Evolutionary conservation across 2,113 vertebrate species (phyloP).

Genomic region (Thunnus thynnus): DNA sequence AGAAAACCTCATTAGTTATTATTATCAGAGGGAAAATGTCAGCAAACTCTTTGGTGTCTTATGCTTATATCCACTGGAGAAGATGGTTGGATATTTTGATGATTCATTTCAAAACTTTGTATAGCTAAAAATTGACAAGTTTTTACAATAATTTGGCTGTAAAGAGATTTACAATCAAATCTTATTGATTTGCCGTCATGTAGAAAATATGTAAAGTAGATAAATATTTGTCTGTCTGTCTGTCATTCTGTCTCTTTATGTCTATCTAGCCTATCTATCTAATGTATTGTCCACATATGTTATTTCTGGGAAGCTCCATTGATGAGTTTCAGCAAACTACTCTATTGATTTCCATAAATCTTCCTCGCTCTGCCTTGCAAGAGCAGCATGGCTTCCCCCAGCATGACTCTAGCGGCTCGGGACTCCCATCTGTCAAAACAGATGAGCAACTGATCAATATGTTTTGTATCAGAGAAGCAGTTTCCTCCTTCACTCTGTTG

Average conservation of each 20-base stretch:
- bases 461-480: conserved; percentile 59
- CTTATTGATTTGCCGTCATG: not conserved
- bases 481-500: conserved; percentile 38
- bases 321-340: conserved; percentile 71
- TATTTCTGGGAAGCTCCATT: conserved; percentile 73
- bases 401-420: conserved; percentile 16
- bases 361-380: conserved; percentile 15
- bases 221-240: not conserved
- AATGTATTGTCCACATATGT: conserved; percentile 50
- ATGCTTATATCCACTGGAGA: not conserved
- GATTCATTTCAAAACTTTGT: not conserved
- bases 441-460: conserved; percentile 67
- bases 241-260: conserved; percentile 1
- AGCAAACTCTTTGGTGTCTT: conserved; percentile 15
- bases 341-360: conserved; percentile 74
- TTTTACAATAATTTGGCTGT: not conserved
- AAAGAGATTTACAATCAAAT: not conserved
- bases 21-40: conserved; percentile 33
- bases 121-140: not conserved
- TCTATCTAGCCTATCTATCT: conserved; percentile 32
- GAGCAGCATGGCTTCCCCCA: conserved; percentile 47
- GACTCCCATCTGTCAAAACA: conserved; percentile 64
- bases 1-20: conserved; percentile 16
- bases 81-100: not conserved
- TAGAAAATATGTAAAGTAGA: conserved; percentile 13